Conservation (phyloP, 2,113 vertebrate genomes). For the Addax nasomaculatus region DNA sequence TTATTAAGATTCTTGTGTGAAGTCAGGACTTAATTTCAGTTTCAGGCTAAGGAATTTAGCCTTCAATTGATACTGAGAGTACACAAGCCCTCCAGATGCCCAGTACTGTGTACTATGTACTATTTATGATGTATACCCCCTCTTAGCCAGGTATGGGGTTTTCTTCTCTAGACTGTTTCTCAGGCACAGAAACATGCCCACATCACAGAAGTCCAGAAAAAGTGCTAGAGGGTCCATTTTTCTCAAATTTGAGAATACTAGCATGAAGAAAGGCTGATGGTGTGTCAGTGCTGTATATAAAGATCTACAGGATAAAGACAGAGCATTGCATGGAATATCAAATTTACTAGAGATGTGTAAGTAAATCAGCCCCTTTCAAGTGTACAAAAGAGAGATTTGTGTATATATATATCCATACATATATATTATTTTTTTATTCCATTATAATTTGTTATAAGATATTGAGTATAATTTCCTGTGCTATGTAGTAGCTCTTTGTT, state of each 20-base stretch:
- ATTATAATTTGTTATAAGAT: background rate
- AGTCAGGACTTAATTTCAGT: background rate
- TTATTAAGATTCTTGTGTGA: background rate
- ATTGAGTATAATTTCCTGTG: background rate
- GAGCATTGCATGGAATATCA: background rate
- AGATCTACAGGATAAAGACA: background rate
- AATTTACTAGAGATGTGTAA: background rate
- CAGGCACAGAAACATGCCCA: background rate
- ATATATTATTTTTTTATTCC: background rate
- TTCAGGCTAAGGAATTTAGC: background rate
- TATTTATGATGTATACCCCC: background rate
- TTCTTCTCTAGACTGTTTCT: background rate
- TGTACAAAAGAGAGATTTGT: background rate
- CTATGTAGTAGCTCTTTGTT: background rate
- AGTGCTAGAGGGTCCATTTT: background rate
- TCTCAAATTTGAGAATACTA: background rate
- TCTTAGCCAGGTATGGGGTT: background rate
- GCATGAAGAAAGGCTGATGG: background rate
- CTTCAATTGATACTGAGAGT: background rate
- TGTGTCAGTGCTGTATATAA: too few relatives aligned
- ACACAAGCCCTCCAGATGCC: background rate
- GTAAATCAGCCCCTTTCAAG: background rate
- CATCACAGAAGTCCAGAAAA: background rate
- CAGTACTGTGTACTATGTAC: background rate
- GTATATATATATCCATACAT: background rate